phyloP scores from a whole-genome alignment of 1,140 invertebrate species.

The Sipha flava region DNA sequence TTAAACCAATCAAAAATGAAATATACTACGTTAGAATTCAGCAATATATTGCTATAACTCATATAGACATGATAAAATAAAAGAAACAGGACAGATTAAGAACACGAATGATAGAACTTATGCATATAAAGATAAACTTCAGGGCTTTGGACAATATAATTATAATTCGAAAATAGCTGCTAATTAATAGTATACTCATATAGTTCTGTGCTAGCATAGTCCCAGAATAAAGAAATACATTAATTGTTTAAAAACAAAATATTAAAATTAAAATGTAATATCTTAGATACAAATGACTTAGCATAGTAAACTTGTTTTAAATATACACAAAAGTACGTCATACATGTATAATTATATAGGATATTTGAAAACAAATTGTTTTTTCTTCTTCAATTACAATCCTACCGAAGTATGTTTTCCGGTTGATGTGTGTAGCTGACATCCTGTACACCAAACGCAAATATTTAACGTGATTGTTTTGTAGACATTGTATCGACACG shows the following conservation, averaged over 20 bases:
- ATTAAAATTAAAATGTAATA: not conserved
- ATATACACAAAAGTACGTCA: not conserved
- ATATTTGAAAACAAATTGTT: not conserved
- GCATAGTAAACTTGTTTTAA: not conserved
- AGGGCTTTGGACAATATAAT: not conserved
- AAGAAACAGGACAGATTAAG: no score
- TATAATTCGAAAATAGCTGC: not conserved
- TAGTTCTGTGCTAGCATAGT: not conserved
- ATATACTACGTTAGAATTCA: no score
- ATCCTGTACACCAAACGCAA: not conserved
- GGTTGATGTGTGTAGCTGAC: not conserved
- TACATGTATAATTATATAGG: not conserved
- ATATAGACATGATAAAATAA: no score
- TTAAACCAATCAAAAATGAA: no score
- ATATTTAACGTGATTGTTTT: not conserved
- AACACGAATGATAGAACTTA: no score
- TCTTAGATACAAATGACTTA: not conserved
- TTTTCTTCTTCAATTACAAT: not conserved
- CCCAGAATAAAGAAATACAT: not conserved
- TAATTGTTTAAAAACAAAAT: not conserved
- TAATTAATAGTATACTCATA: no score
- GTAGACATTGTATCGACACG: not conserved
- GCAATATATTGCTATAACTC: no score
- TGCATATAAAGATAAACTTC: no score
- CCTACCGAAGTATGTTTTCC: not conserved